Percentiles rank a stretch among this genome's conserved stretches.
Evolutionary conservation across 1,140 invertebrate species (phyloP).

Genomic region (Ceratina calcarata): DNA sequence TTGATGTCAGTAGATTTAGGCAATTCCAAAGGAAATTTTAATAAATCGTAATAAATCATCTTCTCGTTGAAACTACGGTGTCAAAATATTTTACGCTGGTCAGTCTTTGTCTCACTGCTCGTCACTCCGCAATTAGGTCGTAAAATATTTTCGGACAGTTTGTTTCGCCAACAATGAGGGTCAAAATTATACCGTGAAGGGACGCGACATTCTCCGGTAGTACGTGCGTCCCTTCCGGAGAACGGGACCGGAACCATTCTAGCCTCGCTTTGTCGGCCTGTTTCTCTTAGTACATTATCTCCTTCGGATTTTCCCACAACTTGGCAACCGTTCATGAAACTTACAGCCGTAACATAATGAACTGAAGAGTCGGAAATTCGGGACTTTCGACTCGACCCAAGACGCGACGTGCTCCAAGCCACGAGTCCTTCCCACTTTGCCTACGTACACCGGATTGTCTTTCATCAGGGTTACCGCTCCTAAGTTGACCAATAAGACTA

Average conservation of each 20-base stretch:
- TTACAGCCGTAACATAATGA: neutral
- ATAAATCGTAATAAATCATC: no score
- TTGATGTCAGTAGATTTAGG: no score
- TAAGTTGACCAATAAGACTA: no score
- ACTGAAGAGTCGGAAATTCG: neutral
- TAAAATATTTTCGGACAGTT: conserved; percentile 8
- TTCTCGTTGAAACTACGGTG: no score
- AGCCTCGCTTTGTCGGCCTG: neutral
- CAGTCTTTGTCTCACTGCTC: neutral
- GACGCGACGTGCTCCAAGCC: no score
- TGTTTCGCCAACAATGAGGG: conserved; percentile 57
- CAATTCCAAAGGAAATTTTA: no score
- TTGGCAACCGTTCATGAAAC: neutral
- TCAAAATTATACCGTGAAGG: conserved; percentile 24
- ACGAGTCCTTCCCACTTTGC: no score
- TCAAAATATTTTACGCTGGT: no score
- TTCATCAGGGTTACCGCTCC: no score
- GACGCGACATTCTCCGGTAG: no score
- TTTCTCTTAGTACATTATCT: neutral
- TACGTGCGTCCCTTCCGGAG: neutral
- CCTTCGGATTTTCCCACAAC: neutral
- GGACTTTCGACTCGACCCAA: no score
- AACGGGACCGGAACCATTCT: neutral
- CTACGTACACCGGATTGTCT: no score
- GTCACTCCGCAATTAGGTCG: neutral